Percentiles rank a stretch among this genome's conserved stretches.
Evolutionary conservation across 2,113 vertebrate genomes (phyloP).

Genomic region (Ginglymostoma cirratum): DNA sequence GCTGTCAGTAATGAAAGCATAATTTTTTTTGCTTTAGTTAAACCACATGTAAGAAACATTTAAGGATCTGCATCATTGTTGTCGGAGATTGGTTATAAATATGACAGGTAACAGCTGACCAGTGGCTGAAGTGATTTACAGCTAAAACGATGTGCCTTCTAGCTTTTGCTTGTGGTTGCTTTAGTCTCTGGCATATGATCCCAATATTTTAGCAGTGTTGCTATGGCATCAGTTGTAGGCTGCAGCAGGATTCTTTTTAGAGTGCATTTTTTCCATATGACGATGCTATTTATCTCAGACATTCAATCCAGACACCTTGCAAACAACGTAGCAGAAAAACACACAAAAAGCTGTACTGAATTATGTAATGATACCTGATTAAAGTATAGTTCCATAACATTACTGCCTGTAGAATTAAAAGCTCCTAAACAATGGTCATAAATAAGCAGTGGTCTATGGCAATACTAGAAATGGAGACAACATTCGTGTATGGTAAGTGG

Average conservation of each 20-base stretch:
- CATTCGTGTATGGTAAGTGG: background rate
- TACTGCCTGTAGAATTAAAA: background rate
- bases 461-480: background rate
- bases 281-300: background rate
- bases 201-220: constrained; percentile 20
- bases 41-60: background rate
- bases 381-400: background rate
- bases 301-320: constrained; percentile 1
- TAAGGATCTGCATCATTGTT: background rate
- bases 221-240: constrained; percentile 27
- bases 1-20: background rate
- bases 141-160: background rate
- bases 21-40: background rate
- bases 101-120: background rate
- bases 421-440: background rate
- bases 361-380: background rate
- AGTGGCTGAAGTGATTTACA: background rate
- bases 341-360: background rate
- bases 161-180: constrained; percentile 22
- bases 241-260: background rate
- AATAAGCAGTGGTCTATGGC: background rate
- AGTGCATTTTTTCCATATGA: constrained; percentile 26
- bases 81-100: background rate
- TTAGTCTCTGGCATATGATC: background rate
- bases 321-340: background rate